phyloP scores from a whole-genome alignment of 2,113 vertebrate genomes.

The Callaeas wilsoni region DNA sequence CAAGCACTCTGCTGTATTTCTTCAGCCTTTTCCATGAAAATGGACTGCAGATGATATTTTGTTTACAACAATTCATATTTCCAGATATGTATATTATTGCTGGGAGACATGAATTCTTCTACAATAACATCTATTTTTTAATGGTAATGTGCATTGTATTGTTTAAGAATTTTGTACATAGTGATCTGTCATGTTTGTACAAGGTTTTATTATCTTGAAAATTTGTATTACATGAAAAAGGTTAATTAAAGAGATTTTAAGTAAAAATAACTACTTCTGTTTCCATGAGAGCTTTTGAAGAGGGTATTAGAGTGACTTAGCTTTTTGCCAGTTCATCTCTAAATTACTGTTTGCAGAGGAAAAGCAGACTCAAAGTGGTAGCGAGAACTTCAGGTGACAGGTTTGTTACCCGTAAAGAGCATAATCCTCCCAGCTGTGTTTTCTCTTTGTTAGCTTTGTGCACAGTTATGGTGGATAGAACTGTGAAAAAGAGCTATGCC shows the following conservation, averaged over 20 bases:
- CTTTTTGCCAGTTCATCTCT: not conserved
- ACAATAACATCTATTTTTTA: not conserved
- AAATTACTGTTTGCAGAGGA: not conserved
- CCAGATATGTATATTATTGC: not conserved
- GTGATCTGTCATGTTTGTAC: not conserved
- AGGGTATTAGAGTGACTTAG: not conserved
- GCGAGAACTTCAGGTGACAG: not conserved
- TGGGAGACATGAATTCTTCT: not conserved
- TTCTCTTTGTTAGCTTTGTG: not conserved
- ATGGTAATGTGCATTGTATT: not conserved
- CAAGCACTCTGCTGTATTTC: not conserved
- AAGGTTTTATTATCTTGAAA: not conserved
- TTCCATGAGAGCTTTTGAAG: not conserved
- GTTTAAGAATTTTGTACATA: not conserved
- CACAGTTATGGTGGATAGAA: not conserved
- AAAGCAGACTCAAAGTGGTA: not conserved
- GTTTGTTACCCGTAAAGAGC: not conserved
- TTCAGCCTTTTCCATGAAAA: not conserved
- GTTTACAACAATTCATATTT: not conserved
- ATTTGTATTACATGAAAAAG: not conserved
- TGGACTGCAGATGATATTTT: not conserved
- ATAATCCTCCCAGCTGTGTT: not conserved
- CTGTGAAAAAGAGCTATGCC: not conserved
- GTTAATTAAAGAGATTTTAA: not conserved
- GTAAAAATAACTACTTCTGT: not conserved